Percentiles rank a stretch among this genome's conserved stretches.
Conservation (phyloP, 2,888 invertebrate species). For the Temnothorax rugatulus region DNA sequence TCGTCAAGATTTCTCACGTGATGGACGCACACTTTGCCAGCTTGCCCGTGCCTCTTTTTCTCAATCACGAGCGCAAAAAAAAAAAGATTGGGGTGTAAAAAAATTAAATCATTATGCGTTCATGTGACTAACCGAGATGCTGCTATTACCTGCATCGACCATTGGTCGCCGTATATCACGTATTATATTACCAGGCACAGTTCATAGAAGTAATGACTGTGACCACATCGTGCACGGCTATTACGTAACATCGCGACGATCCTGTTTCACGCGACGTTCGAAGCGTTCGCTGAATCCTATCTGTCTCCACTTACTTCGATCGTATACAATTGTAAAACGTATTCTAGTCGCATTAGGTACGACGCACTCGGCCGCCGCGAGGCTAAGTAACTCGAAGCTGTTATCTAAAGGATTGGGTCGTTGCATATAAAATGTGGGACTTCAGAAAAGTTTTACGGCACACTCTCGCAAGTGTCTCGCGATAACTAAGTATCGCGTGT, state of each 20-base stretch:
- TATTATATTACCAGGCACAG: constrained; percentile 39
- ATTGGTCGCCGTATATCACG: not conserved
- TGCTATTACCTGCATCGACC: not conserved
- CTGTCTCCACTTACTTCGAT: constrained; percentile 16
- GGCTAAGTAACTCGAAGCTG: not conserved
- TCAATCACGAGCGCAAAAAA: not conserved
- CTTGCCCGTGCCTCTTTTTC: not conserved
- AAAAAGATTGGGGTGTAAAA: not conserved
- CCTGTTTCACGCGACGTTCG: constrained; percentile 20
- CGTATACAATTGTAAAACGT: not conserved
- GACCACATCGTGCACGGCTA: constrained; percentile 3
- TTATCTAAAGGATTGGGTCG: constrained; percentile 34
- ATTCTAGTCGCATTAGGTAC: not conserved
- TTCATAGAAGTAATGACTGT: constrained; percentile 39
- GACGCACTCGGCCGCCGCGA: not conserved
- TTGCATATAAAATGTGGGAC: not conserved
- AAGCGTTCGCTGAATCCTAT: constrained; percentile 14
- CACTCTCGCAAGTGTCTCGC: not conserved
- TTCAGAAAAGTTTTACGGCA: constrained; percentile 10
- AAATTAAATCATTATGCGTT: constrained; percentile 11
- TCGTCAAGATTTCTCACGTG: not conserved
- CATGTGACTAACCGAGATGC: constrained; percentile 5
- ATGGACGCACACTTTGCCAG: not conserved
- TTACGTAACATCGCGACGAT: constrained; percentile 41
- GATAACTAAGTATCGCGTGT: not conserved